Conservation (phyloP, 2,888 invertebrate species). For the Hypena proboscidalis region DNA sequence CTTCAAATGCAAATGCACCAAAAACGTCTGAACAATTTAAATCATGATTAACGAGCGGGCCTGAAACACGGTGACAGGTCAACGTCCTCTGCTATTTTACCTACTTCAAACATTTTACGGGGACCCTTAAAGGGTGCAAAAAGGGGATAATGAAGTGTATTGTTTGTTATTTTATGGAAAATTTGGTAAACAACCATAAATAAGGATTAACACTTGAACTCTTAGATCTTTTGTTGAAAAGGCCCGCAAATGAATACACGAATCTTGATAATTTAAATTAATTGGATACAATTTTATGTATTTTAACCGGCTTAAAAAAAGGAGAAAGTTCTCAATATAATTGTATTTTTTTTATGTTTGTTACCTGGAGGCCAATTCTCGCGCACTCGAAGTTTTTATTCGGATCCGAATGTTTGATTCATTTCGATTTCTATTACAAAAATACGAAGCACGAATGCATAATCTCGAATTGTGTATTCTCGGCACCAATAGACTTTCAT, state of each 20-base stretch:
- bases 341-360: too few species aligned
- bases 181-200: slow-evolving; percentile 5
- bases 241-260: neutral
- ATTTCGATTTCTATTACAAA: too few species aligned
- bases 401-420: too few species aligned
- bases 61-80: slow-evolving; percentile 28
- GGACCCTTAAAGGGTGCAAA: slow-evolving; percentile 11
- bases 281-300: too few species aligned
- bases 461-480: too few species aligned
- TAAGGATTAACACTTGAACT: slow-evolving; percentile 9
- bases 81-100: slow-evolving; percentile 33
- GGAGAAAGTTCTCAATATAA: too few species aligned
- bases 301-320: too few species aligned
- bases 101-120: slow-evolving; percentile 23
- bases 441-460: too few species aligned
- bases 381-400: too few species aligned
- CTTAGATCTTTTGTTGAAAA: neutral
- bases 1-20: slow-evolving; percentile 9
- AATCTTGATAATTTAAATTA: neutral
- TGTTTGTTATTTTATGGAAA: slow-evolving; percentile 15
- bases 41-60: slow-evolving; percentile 27
- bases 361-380: too few species aligned
- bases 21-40: slow-evolving; percentile 23
- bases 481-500: too few species aligned
- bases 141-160: slow-evolving; percentile 12